phyloP scores from a whole-genome alignment of 1,140 invertebrate genomes.

The Rhyzopertha dominica region DNA sequence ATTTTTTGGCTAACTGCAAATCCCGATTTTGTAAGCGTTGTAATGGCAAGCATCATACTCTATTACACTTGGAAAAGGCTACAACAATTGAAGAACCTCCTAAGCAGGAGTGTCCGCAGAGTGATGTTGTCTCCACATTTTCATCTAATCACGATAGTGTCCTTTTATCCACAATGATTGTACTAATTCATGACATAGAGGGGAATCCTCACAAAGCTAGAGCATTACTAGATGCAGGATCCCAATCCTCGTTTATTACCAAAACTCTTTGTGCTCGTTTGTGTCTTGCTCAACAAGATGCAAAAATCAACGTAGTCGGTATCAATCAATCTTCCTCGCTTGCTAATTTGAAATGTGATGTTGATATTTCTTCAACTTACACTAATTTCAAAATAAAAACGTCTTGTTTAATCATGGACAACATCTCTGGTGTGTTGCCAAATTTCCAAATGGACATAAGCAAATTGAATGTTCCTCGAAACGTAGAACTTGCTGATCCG shows the following conservation, averaged over 20 bases:
- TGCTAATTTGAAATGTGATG: neutral
- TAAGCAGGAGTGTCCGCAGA: no score
- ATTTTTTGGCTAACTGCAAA: no score
- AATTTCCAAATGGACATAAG: conserved; percentile 8
- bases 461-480: conserved; percentile 14
- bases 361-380: neutral
- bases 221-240: conserved; percentile 26
- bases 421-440: conserved; percentile 20
- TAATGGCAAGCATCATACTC: no score
- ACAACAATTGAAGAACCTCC: no score
- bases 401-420: conserved; percentile 12
- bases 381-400: conserved; percentile 8
- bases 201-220: conserved; percentile 17
- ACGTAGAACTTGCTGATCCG: conserved; percentile 24
- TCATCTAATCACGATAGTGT: no score
- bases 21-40: no score
- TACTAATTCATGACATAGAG: conserved; percentile 19
- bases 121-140: no score
- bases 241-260: conserved; percentile 30
- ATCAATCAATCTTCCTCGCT: conserved; percentile 8
- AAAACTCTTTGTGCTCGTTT: conserved; percentile 15
- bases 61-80: no score
- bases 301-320: conserved; percentile 18
- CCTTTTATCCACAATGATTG: conserved; percentile 30
- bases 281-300: conserved; percentile 9